Evolutionary conservation across 2,888 invertebrate genomes (phyloP).

Genomic region (Apamea anceps): DNA sequence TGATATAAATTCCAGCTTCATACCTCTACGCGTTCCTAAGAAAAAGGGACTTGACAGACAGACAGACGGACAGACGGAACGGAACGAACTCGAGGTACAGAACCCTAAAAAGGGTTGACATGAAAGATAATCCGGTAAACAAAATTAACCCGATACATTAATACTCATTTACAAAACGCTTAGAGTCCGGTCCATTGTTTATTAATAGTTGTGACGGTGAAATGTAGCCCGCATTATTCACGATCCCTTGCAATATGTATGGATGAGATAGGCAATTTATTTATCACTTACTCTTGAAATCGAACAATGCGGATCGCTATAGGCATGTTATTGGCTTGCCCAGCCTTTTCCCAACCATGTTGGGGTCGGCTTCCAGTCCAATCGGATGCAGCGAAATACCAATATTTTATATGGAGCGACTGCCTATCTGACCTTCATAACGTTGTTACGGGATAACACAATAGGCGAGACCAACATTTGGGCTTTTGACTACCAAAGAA

Average conservation of each 20-base stretch:
- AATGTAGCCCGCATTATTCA: conserved; percentile 34
- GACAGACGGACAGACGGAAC: too few species aligned
- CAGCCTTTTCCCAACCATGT: not conserved
- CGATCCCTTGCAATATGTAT: conserved; percentile 38
- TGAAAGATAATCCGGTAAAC: not conserved
- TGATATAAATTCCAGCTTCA: too few species aligned
- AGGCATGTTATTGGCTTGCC: not conserved
- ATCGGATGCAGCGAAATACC: not conserved
- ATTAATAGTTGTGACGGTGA: conserved; percentile 7
- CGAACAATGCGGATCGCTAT: not conserved
- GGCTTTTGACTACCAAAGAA: too few species aligned
- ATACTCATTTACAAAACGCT: not conserved
- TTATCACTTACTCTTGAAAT: conserved; percentile 6
- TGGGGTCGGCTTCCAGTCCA: not conserved
- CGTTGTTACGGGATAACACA: not conserved
- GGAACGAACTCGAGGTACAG: not conserved
- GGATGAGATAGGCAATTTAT: conserved; percentile 20
- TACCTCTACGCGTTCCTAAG: too few species aligned
- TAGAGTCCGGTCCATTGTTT: conserved; percentile 1
- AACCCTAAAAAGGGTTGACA: not conserved
- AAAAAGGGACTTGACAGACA: too few species aligned
- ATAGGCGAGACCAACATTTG: not conserved
- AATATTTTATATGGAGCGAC: not conserved
- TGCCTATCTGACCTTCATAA: not conserved
- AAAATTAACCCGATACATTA: conserved; percentile 1